Evolutionary conservation across 2,113 vertebrate genomes (phyloP).

Genomic region (Lanius ludovicianus): DNA sequence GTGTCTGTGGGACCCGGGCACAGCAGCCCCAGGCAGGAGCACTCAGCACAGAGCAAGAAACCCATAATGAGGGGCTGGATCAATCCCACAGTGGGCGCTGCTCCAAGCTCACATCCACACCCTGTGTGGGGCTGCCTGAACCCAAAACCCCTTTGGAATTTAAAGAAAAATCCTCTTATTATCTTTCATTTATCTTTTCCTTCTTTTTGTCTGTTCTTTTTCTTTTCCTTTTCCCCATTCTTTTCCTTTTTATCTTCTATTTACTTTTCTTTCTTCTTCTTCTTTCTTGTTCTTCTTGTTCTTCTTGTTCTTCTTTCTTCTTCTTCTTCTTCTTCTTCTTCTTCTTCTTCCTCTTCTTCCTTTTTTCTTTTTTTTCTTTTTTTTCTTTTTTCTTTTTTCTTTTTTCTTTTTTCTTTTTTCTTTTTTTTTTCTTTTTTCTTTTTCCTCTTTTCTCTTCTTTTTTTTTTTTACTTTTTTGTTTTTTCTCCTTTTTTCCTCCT

Average conservation of each 20-base stretch:
- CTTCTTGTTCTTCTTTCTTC: too few species aligned
- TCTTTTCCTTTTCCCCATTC: accelerated
- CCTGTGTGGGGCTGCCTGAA: not conserved
- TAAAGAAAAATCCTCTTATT: accelerated
- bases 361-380: too few species aligned
- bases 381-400: accelerated
- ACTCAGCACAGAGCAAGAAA: not conserved
- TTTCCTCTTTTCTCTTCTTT: accelerated
- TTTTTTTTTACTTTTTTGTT: accelerated
- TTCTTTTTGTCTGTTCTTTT: not conserved
- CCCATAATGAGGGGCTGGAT: not conserved
- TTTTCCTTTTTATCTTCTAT: accelerated
- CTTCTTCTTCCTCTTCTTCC: accelerated
- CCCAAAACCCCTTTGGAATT: not conserved
- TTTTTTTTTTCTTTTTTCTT: too few species aligned
- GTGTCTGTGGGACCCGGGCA: not conserved
- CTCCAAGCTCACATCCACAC: not conserved
- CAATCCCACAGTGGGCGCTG: not conserved
- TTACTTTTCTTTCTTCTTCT: accelerated
- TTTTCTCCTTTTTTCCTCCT: too few species aligned
- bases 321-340: accelerated
- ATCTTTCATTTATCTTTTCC: accelerated
- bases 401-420: accelerated
- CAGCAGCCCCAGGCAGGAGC: not conserved
- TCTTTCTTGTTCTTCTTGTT: too few species aligned